Evolutionary conservation across 2,888 invertebrate genomes (phyloP), one percentile per base, ranked within the genome.

Genomic region (Tupiocoris notatus): DNA sequence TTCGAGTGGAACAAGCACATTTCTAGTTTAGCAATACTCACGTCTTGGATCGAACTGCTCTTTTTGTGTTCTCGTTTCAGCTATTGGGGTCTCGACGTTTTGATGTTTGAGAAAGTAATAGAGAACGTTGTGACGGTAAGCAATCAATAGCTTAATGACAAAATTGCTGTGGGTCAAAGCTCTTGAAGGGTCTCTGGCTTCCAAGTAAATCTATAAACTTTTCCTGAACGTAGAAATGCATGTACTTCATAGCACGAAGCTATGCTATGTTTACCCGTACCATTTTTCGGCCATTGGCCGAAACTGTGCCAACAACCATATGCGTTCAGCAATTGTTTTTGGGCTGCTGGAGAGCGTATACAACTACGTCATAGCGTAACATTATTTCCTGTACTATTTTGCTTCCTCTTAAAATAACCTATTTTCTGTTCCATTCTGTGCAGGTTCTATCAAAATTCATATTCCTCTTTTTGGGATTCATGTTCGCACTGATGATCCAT

Each of bases 81-180:
- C 0, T 86, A 85, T 68, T 87, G 87, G 70, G 88, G 88, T 0
- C 87, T 87, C 81, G 88, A 88, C 82, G 87, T 88, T 0, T 84
- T 88, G 3, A 88, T 88, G 88, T 88, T 88, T 82, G 86, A 86
- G n/a, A 87, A 87, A 80, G 88, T 88, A 0, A 87, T 88, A 0
- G 83, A 84, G 0, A 87, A 88, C 82, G 86, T 88, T 75, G 80
- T 88, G 1, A 88, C 87, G 84, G 88, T 88, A 81, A 77, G 76
- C n/a, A n/a, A n/a, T n/a, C n/a, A n/a, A n/a, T n/a, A n/a, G n/a
- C n/a, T n/a, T n/a, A n/a, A n/a, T n/a, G n/a, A n/a, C n/a, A n/a
- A n/a, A n/a, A n/a, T n/a, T n/a, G n/a, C n/a, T n/a, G n/a, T n/a
- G n/a, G n/a, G n/a, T n/a, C n/a, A n/a, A n/a, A n/a, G n/a, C n/a